These are phyloP conservation scores for Sitophilus oryzae DNA, from an alignment of 1,140 invertebrate genomes.

Conservation along the genomic window DNA sequence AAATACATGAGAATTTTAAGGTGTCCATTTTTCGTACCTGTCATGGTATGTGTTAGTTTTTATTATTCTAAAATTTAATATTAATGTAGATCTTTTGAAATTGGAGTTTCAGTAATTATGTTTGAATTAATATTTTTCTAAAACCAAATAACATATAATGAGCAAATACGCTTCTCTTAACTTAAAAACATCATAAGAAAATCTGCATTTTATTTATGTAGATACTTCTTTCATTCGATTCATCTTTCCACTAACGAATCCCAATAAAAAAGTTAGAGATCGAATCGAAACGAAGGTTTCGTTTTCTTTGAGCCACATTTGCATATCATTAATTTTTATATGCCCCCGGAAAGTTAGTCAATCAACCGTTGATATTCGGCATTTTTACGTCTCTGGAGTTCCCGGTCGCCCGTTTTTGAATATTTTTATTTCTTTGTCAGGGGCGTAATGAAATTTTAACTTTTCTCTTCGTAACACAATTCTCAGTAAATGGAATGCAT, in stretches of 20 bases:
- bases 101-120: no score
- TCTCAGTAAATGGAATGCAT: no score
- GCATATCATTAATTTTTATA: slow-evolving; percentile 16
- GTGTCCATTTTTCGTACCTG: no score
- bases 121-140: no score
- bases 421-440: neutral
- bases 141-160: neutral
- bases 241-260: slow-evolving; percentile 14
- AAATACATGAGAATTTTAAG: no score
- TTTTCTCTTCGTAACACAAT: no score
- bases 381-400: neutral
- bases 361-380: slow-evolving; percentile 15
- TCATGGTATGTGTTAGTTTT: slow-evolving; percentile 1
- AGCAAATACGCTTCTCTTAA: neutral
- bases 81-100: no score
- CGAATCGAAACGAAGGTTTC: slow-evolving; percentile 6
- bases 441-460: no score
- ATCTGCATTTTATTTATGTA: slow-evolving; percentile 21
- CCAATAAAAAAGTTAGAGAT: slow-evolving; percentile 18
- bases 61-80: no score
- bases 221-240: neutral
- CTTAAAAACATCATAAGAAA: neutral
- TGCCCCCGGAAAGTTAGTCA: slow-evolving; percentile 11
- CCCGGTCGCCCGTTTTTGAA: slow-evolving; percentile 1
- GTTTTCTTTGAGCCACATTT: slow-evolving; percentile 9